Evolutionary conservation across 2,113 vertebrate genomes (phyloP).

Genomic region (Cephalopholis sonnerati): DNA sequence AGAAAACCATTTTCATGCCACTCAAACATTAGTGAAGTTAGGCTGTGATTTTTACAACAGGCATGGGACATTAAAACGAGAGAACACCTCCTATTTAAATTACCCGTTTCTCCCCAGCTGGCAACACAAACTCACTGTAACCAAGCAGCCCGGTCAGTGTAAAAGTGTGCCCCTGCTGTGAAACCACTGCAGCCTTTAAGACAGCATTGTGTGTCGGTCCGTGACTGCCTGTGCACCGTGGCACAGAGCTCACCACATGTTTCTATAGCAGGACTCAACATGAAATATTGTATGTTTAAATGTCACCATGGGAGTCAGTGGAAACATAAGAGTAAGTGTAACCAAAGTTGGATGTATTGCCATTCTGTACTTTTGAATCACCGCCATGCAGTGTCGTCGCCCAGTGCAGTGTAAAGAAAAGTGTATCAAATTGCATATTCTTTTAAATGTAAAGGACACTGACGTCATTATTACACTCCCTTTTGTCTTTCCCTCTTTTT

Average conservation of each 20-base stretch:
- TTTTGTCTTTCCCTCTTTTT: slow-evolving; percentile 27
- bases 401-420: slow-evolving; percentile 31
- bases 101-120: slow-evolving; percentile 56
- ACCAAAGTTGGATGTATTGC: slow-evolving; percentile 36
- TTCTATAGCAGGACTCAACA: slow-evolving; percentile 53
- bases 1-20: slow-evolving; percentile 65
- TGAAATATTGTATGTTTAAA: slow-evolving; percentile 65
- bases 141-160: slow-evolving; percentile 70
- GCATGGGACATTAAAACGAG: slow-evolving; percentile 71
- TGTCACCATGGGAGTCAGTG: slow-evolving; percentile 61
- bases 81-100: slow-evolving; percentile 64
- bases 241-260: slow-evolving; percentile 34
- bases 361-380: slow-evolving; percentile 38
- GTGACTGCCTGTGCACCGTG: slow-evolving; percentile 22
- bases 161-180: slow-evolving; percentile 69
- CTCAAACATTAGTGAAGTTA: slow-evolving; percentile 56
- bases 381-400: slow-evolving; percentile 12
- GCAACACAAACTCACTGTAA: slow-evolving; percentile 69
- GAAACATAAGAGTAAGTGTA: slow-evolving; percentile 31
- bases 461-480: slow-evolving; percentile 42
- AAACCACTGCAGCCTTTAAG: slow-evolving; percentile 64
- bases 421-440: slow-evolving; percentile 51
- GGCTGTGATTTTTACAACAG: slow-evolving; percentile 51
- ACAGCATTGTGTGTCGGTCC: slow-evolving; percentile 52
- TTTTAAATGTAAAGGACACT: slow-evolving; percentile 44